A percentile compares a stretch with the other conserved stretches of the same genome.
Conservation (phyloP, 2,113 vertebrate genomes). For the Spilogale gracilis region DNA sequence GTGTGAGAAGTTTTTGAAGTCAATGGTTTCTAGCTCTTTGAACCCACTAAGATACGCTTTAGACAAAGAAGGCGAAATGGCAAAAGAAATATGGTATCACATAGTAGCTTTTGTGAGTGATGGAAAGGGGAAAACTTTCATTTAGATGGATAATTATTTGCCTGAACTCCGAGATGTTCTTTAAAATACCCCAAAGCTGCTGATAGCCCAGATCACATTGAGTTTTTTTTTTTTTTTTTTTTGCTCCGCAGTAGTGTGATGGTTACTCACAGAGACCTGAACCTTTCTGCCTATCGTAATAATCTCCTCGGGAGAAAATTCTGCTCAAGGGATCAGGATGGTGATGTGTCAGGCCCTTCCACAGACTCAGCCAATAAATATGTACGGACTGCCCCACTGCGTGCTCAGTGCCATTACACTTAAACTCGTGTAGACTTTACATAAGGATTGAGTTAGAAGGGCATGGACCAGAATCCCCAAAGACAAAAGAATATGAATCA, state of each 20-base stretch:
- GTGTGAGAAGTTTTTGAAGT: conserved; percentile 37
- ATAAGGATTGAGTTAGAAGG: not conserved
- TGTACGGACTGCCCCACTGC: not conserved
- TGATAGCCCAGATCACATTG: not conserved
- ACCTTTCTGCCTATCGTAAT: not conserved
- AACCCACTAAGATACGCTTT: conserved; percentile 16
- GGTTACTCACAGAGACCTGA: not conserved
- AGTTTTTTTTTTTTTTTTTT: not conserved
- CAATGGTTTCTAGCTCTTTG: not conserved
- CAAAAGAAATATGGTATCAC: not conserved
- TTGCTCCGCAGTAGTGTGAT: not conserved
- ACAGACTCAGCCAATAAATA: not conserved
- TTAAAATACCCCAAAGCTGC: not conserved
- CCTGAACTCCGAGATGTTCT: not conserved
- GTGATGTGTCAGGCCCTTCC: not conserved
- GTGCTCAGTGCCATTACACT: not conserved
- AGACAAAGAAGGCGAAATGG: not conserved
- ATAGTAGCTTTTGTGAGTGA: not conserved
- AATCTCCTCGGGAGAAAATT: not conserved
- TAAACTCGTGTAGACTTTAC: not conserved
- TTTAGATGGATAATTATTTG: not conserved
- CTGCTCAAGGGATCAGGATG: not conserved
- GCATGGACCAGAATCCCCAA: not conserved
- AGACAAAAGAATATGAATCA: not conserved
- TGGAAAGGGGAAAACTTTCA: not conserved